phyloP scores from a whole-genome alignment of 2,888 invertebrate genomes.

The Melanchra persicariae region DNA sequence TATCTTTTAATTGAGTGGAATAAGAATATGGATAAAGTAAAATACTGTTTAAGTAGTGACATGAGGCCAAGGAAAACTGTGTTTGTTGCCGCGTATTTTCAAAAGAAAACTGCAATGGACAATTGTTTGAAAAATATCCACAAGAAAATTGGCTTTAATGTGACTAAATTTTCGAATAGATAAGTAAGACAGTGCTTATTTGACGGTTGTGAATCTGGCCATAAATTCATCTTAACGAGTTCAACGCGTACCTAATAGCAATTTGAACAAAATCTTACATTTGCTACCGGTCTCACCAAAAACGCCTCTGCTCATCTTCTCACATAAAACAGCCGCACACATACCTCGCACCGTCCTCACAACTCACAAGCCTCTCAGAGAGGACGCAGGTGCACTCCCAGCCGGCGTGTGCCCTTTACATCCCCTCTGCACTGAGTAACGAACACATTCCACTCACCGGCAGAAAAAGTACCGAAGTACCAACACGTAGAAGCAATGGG shows the following conservation, averaged over 20 bases:
- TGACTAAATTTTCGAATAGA: too few relatives aligned
- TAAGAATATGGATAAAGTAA: background rate
- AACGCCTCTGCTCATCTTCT: background rate
- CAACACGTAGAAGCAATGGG: slow-evolving; percentile 9
- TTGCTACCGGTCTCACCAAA: background rate
- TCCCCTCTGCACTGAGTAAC: slow-evolving; percentile 41
- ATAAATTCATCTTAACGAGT: too few relatives aligned
- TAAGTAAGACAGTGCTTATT: background rate
- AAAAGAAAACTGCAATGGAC: too few relatives aligned
- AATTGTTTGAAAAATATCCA: too few relatives aligned
- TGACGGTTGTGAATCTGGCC: background rate
- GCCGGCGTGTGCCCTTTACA: slow-evolving; percentile 61
- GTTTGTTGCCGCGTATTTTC: too few relatives aligned
- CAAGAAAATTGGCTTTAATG: background rate
- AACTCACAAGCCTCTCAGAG: slow-evolving; percentile 18
- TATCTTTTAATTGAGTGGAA: slow-evolving; percentile 29
- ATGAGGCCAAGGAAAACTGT: too few relatives aligned
- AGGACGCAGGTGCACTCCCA: slow-evolving; percentile 62
- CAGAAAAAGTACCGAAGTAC: slow-evolving; percentile 44
- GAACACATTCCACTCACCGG: slow-evolving; percentile 39
- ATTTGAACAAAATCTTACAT: too few relatives aligned
- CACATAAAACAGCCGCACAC: slow-evolving; percentile 7
- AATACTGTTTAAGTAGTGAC: too few relatives aligned
- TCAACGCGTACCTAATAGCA: background rate
- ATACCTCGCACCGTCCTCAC: slow-evolving; percentile 12